These are phyloP conservation scores for Corythornis leucogaster DNA, from an alignment of 2,797 vertebrate species.

Conservation along the genomic window DNA sequence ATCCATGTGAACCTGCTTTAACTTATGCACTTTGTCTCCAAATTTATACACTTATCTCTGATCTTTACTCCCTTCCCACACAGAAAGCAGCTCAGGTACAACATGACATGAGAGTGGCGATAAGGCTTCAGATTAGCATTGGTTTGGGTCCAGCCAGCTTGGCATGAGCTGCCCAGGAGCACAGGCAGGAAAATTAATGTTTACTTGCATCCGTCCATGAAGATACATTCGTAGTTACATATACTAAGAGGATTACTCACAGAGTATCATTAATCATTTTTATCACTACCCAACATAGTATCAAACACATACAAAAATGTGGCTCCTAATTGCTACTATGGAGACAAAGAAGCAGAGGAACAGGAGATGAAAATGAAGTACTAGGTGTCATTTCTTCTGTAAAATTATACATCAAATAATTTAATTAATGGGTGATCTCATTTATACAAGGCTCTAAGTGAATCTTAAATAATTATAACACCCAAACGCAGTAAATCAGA, in stretches of 20 bases:
- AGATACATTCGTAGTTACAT: slow-evolving; percentile 1
- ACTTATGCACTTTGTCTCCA: not conserved
- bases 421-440: not conserved
- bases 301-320: slow-evolving; percentile 10
- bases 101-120: not conserved
- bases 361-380: slow-evolving; percentile 41
- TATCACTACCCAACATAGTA: slow-evolving; percentile 23
- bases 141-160: not conserved
- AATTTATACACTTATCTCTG: not conserved
- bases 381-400: not conserved
- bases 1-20: not conserved
- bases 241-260: not conserved
- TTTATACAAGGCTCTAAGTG: slow-evolving; percentile 20
- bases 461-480: slow-evolving; percentile 15
- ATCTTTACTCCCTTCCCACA: not conserved
- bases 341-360: slow-evolving; percentile 32
- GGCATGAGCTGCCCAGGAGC: not conserved
- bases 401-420: not conserved
- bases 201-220: slow-evolving; percentile 10
- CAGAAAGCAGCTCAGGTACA: not conserved
- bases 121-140: not conserved
- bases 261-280: slow-evolving; percentile 25
- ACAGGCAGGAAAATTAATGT: slow-evolving; percentile 7
- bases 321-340: slow-evolving; percentile 43
- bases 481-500: not conserved